These are phyloP conservation scores for Toxonevra muliebris DNA, from an alignment of 2,888 invertebrate species.

Conservation along the genomic window DNA sequence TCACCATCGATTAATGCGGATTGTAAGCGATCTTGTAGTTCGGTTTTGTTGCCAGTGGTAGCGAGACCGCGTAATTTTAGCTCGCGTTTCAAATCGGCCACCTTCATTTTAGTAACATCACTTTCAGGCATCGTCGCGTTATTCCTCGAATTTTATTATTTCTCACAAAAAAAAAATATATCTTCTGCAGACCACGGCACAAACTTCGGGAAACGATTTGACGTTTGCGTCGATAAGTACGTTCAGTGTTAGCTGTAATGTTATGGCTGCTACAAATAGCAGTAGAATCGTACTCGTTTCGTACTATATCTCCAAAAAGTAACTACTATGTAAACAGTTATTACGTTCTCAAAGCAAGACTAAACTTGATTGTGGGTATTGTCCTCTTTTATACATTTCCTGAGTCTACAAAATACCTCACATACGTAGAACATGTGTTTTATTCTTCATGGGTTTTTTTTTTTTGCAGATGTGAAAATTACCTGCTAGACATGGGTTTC, in stretches of 20 bases:
- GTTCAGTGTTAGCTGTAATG: not conserved
- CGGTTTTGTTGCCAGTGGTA: conserved; percentile 82
- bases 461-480: no score
- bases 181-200: not conserved
- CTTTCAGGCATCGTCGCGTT: conserved; percentile 56
- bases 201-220: not conserved
- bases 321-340: no score
- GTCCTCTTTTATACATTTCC: no score
- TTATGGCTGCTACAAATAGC: no score
- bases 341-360: no score
- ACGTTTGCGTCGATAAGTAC: not conserved
- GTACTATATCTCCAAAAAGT: no score
- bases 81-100: conserved; percentile 84
- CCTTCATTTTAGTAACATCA: conserved; percentile 67
- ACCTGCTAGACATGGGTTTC: no score
- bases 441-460: no score
- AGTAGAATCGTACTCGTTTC: no score
- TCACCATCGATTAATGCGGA: conserved; percentile 67
- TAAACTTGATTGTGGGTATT: no score
- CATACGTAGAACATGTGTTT: no score
- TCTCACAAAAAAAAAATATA: conserved; percentile 12
- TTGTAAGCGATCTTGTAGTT: conserved; percentile 80
- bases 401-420: no score
- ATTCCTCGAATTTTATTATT: not conserved
- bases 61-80: conserved; percentile 80